Conservation (phyloP, 1,140 invertebrate species). For the Drosophila santomea region DNA sequence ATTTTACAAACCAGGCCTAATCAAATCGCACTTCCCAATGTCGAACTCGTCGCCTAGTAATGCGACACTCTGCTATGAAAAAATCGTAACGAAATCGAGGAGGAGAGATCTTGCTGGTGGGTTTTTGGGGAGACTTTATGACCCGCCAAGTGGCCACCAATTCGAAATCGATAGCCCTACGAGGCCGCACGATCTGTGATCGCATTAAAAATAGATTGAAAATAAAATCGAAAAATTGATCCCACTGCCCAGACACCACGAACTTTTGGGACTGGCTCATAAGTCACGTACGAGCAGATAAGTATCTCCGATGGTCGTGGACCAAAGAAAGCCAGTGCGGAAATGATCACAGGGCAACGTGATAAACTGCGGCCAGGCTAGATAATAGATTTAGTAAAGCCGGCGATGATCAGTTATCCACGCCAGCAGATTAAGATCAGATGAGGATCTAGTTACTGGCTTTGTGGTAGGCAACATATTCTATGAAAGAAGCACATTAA, state of each 20-base stretch:
- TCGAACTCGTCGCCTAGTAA: constrained; percentile 24
- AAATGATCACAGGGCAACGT: constrained; percentile 14
- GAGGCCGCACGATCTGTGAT: constrained; percentile 51
- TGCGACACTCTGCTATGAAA: constrained; percentile 25
- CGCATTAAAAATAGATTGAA: constrained; percentile 60
- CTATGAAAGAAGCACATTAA: background rate
- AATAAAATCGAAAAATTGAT: constrained; percentile 50
- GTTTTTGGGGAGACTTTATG: constrained; percentile 49
- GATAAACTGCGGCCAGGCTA: constrained; percentile 19
- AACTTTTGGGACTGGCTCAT: constrained; percentile 34
- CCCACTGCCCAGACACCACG: constrained; percentile 35
- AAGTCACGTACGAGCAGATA: constrained; percentile 61
- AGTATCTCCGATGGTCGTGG: constrained; percentile 28
- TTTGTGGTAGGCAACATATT: background rate
- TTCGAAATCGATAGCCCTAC: constrained; percentile 63
- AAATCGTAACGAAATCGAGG: constrained; percentile 17
- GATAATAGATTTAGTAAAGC: constrained; percentile 24
- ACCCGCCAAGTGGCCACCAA: constrained; percentile 70
- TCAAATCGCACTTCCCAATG: constrained; percentile 31
- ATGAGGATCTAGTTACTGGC: background rate
- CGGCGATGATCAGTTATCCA: constrained; percentile 20
- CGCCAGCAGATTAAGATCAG: background rate
- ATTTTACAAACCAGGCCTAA: constrained; percentile 31
- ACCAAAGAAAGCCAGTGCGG: constrained; percentile 1
- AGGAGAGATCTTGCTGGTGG: constrained; percentile 22